phyloP scores from a whole-genome alignment of 2,797 vertebrate genomes.

The Avahi laniger region DNA sequence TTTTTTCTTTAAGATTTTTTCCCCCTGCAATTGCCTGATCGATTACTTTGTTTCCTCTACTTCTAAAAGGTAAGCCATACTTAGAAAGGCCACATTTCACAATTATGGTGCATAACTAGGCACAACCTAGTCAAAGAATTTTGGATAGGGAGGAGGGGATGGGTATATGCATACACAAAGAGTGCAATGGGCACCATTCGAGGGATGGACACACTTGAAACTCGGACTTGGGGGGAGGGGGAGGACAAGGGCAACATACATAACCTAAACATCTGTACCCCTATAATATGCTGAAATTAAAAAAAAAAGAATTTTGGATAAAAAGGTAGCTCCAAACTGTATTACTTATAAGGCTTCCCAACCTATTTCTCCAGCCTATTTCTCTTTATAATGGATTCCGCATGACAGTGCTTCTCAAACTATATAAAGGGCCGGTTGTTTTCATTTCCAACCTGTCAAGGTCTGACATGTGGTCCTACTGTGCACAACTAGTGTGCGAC shows the following conservation, averaged over 20 bases:
- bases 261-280: no score
- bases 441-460: background rate
- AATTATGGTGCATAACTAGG: background rate
- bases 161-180: no score
- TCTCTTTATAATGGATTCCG: background rate
- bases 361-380: background rate
- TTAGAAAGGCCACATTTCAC: background rate
- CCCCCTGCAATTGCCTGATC: background rate
- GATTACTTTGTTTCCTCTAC: background rate
- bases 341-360: background rate
- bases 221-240: no score
- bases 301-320: background rate
- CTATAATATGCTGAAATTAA: no score
- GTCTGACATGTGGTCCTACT: background rate
- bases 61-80: background rate
- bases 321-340: background rate
- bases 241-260: no score
- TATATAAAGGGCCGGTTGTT: background rate
- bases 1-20: constrained; percentile 20
- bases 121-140: background rate
- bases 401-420: background rate
- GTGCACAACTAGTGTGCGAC: background rate
- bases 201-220: no score
- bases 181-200: no score
- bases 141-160: background rate